A percentile compares a stretch with the other conserved stretches of the same genome.
These are phyloP conservation scores for Apteryx mantelli DNA, from an alignment of 2,113 vertebrate genomes.

Conservation along the genomic window DNA sequence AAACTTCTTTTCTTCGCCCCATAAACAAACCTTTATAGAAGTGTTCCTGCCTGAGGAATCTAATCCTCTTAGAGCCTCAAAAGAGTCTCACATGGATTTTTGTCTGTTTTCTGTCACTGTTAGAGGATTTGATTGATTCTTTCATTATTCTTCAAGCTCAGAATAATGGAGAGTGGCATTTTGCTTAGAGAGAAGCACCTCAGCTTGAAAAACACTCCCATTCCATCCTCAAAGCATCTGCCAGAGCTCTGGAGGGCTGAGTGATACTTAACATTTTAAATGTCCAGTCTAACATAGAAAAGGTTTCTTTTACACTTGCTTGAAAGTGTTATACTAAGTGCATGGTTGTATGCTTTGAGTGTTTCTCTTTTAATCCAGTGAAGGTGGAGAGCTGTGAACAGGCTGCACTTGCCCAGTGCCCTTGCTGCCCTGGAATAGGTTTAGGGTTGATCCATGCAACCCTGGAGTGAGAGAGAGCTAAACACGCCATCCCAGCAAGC, in stretches of 20 bases:
- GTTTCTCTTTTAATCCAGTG: not conserved
- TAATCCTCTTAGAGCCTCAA: slow-evolving; percentile 35
- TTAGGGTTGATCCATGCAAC: not conserved
- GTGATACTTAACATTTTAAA: not conserved
- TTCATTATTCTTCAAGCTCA: slow-evolving; percentile 53
- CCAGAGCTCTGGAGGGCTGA: not conserved
- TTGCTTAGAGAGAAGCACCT: not conserved
- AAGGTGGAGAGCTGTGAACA: not conserved
- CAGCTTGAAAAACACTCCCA: not conserved
- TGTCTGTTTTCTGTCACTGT: slow-evolving; percentile 55
- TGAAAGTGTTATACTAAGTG: not conserved
- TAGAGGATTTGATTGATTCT: slow-evolving; percentile 62
- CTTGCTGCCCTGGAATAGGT: not conserved
- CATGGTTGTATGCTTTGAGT: not conserved
- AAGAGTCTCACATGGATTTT: slow-evolving; percentile 37
- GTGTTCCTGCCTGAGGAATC: not conserved
- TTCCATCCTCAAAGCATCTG: not conserved
- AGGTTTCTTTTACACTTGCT: not conserved
- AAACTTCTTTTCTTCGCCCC: not conserved
- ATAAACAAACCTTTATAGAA: not conserved
- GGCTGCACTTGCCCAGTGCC: not conserved
- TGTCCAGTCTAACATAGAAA: not conserved
- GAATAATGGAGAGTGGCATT: slow-evolving; percentile 37
- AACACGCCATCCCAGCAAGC: not conserved
- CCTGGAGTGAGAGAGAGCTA: not conserved